Percentiles rank a stretch among this genome's conserved stretches.
Evolutionary conservation across 2,888 invertebrate genomes (phyloP).

Genomic region (Diogma glabrata): DNA sequence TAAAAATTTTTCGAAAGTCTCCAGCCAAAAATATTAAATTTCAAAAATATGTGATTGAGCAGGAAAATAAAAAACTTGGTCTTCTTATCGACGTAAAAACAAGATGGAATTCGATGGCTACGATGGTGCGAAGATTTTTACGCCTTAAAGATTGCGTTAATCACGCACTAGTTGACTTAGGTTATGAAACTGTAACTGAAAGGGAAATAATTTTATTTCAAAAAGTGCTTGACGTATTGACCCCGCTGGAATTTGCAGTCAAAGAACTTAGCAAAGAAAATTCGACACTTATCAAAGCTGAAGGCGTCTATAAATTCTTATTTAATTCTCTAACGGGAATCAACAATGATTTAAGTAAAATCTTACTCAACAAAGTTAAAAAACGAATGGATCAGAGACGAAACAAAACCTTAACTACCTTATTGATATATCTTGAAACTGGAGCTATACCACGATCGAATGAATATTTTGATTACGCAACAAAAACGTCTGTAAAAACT

Average conservation of each 20-base stretch:
- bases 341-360: neutral
- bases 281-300: neutral
- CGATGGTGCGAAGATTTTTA: slow-evolving; percentile 5
- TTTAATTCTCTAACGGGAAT: neutral
- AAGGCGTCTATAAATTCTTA: slow-evolving; percentile 7
- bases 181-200: neutral
- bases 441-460: slow-evolving; percentile 1
- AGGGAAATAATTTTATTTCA: neutral
- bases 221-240: neutral
- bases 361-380: neutral
- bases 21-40: slow-evolving; percentile 10
- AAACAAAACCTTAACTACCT: too few relatives aligned
- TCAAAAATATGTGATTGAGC: slow-evolving; percentile 5
- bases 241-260: neutral
- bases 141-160: slow-evolving; percentile 6
- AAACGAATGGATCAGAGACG: neutral
- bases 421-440: too few relatives aligned
- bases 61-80: slow-evolving; percentile 10
- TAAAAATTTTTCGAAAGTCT: neutral
- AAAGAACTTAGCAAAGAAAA: neutral
- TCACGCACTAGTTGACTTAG: neutral
- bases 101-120: slow-evolving; percentile 9
- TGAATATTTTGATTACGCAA: neutral
- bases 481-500: too few relatives aligned
- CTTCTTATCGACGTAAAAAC: slow-evolving; percentile 9